Percentiles rank a stretch among this genome's conserved stretches.
Evolutionary conservation across 92 coral and sea anemone genomes (phyloP).

Genomic region (Diadumene lineata): DNA sequence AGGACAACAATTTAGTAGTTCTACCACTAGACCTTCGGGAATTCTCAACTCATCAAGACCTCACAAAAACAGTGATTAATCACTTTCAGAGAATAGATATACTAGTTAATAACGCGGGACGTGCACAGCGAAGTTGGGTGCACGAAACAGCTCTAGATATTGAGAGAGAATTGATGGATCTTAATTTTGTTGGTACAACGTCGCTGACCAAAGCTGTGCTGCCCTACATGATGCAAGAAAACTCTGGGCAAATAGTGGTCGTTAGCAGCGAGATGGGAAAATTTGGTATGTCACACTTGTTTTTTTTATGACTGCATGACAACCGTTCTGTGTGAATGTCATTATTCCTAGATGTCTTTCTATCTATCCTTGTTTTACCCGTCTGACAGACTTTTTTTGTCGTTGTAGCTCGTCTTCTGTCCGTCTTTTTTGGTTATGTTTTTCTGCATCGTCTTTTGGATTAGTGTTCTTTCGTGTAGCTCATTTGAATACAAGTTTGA

Average conservation of each 20-base stretch:
- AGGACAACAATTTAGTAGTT: slow-evolving; percentile 51
- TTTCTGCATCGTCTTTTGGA: no score
- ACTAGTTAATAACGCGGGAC: slow-evolving; percentile 83
- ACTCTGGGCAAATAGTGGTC: slow-evolving; percentile 70
- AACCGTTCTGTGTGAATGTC: no score
- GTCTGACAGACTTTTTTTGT: no score
- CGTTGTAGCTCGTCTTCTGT: no score
- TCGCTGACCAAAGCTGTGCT: slow-evolving; percentile 88
- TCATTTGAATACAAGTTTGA: no score
- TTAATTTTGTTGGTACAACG: slow-evolving; percentile 76
- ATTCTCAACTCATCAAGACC: slow-evolving; percentile 44
- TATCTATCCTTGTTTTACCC: no score
- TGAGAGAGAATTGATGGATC: slow-evolving; percentile 66
- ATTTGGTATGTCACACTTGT: slow-evolving; percentile 81
- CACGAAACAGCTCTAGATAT: slow-evolving; percentile 66
- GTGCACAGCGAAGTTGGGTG: slow-evolving; percentile 69
- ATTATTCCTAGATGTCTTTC: no score
- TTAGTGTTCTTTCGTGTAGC: no score
- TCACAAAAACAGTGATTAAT: slow-evolving; percentile 29
- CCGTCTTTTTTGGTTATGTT: no score
- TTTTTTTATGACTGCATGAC: no score
- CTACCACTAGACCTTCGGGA: slow-evolving; percentile 59
- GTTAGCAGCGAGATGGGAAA: slow-evolving; percentile 82
- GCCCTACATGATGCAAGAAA: slow-evolving; percentile 75
- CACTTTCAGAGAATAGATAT: slow-evolving; percentile 74